phyloP scores from a whole-genome alignment of 1,140 invertebrate genomes.

The Psix sp. region DNA sequence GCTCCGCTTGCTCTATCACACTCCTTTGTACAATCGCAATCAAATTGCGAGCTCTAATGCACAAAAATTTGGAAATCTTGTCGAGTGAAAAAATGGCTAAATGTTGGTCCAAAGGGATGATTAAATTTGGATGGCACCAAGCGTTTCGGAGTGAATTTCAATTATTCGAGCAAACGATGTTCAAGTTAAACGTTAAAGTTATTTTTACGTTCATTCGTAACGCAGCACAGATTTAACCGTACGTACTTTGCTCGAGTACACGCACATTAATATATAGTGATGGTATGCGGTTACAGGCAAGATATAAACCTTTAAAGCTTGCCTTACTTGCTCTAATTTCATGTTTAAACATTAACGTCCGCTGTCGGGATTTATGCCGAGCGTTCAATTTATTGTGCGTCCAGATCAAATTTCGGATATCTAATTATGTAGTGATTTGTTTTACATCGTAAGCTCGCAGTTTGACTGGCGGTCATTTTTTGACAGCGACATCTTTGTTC shows the following conservation, averaged over 20 bases:
- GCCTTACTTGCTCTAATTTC: conserved; percentile 56
- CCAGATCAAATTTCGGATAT: conserved; percentile 36
- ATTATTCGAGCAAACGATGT: conserved; percentile 46
- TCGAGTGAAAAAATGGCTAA: too few species aligned
- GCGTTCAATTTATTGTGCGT: conserved; percentile 49
- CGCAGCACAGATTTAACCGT: conserved; percentile 54
- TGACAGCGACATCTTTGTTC: too few species aligned
- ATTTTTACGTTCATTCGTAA: conserved; percentile 55
- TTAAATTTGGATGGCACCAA: neutral
- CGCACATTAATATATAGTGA: conserved; percentile 51
- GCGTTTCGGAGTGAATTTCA: conserved; percentile 28
- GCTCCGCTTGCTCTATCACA: too few species aligned
- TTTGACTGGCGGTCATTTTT: too few species aligned
- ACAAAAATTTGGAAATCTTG: too few species aligned
- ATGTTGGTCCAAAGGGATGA: neutral
- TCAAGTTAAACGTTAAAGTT: conserved; percentile 51
- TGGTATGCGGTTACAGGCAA: conserved; percentile 52
- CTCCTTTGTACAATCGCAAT: too few species aligned
- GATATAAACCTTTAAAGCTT: conserved; percentile 57
- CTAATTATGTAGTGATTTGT: conserved; percentile 42
- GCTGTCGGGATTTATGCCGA: conserved; percentile 27
- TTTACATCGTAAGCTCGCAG: conserved; percentile 13
- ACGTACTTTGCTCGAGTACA: conserved; percentile 55
- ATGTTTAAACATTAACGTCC: conserved; percentile 55
- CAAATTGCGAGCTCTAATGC: too few species aligned